A percentile compares a stretch with the other conserved stretches of the same genome.
phyloP scores from a whole-genome alignment of 37 sponge, comb jelly and placozoan genomes.

The Amphimedon queenslandica region DNA sequence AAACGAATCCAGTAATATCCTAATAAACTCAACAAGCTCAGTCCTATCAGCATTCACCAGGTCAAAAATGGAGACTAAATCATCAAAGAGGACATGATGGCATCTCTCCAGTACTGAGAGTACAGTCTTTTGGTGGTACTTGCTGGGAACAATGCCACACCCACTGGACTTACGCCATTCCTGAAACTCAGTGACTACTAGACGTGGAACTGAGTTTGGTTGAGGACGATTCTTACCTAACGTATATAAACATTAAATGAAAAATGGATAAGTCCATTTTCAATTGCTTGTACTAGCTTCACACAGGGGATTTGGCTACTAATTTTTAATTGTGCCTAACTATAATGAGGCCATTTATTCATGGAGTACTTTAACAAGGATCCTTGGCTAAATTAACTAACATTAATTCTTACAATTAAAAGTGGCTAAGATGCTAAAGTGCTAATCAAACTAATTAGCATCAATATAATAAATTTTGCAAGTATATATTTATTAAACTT shows the following conservation, averaged over 20 bases:
- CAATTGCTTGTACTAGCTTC: too few species aligned
- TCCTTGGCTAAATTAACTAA: too few species aligned
- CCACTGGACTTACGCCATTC: neutral
- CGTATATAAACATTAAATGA: neutral
- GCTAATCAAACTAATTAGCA: too few species aligned
- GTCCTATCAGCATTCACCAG: neutral
- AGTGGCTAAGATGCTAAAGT: too few species aligned
- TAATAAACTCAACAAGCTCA: neutral
- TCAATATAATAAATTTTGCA: too few species aligned
- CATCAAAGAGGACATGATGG: constrained; percentile 7
- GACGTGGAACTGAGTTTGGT: neutral
- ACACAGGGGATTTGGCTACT: too few species aligned
- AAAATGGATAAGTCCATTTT: too few species aligned
- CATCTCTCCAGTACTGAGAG: constrained; percentile 3
- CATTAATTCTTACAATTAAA: too few species aligned
- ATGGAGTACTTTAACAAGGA: too few species aligned
- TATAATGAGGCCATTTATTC: too few species aligned
- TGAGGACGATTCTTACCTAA: neutral
- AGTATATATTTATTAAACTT: too few species aligned
- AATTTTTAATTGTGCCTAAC: too few species aligned
- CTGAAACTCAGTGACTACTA: neutral
- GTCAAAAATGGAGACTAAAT: constrained; percentile 32
- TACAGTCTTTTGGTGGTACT: constrained; percentile 14
- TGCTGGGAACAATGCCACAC: neutral
- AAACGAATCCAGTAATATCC: neutral